Base-by-base conservation (phyloP, 2,113 vertebrate genomes). In the Dipodomys ordii region DNA sequence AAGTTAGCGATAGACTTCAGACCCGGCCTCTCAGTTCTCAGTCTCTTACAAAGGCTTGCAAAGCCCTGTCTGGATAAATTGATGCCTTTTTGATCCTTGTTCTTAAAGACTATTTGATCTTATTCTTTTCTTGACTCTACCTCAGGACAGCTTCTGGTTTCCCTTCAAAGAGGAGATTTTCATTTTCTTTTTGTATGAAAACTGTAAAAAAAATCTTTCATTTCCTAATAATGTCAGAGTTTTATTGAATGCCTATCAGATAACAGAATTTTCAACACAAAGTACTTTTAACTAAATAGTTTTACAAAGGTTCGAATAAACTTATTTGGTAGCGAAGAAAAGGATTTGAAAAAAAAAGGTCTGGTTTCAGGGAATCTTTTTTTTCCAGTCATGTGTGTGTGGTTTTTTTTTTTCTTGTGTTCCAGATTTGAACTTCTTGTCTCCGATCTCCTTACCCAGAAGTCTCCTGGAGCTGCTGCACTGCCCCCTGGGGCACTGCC, bases 401-500 rank as follows among this genome's bases (percentile, higher is more conserved):
- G 67, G 4, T 93, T 92, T 84, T 78, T 39, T 39, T 39, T 39
- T 39, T 94, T 94, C 89, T 94, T 97, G 74, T 97, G 57, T 96
- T 96, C 69, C 92, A 99, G 99, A 99, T 96, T 94, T 98, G 88
- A 98, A 97, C 96, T 96, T 98, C 94, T 97, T 98, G 96, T 99
- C 99, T 87, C 98, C 99, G 39, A 97, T 99, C 97, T 98, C 98
- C 0, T 98, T 99, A 95, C 99, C 99, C 92, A 99, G 98, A 98
- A 99, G 98, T 96, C 98, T 99, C 69, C 97, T 99, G 97, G 99
- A 99, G 94, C 97, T 99, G 94, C 96, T 99, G 91, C 98, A 97
- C 90, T 99, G 99, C 97, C 99, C 99, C 7, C 96, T 99, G 97
- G 99, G 99, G 82, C 99, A 99, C 96, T 99, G 99, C 96, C 99